A percentile compares a stretch with the other conserved stretches of the same genome.
Evolutionary conservation across 1,140 invertebrate genomes (phyloP).

Genomic region (Eriosoma lanigerum): DNA sequence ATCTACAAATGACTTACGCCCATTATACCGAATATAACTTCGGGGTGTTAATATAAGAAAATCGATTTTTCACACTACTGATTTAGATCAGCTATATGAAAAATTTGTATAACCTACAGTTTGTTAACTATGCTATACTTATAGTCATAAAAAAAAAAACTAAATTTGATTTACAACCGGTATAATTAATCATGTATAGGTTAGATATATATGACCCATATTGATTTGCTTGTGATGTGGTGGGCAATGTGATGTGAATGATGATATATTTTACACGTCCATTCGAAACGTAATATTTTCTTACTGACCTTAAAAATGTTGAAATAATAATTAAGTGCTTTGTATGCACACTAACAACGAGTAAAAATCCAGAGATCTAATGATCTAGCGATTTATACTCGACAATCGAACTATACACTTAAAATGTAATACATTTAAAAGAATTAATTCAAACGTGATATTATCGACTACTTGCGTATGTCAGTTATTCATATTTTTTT

Average conservation of each 20-base stretch:
- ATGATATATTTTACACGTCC: neutral
- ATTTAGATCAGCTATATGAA: neutral
- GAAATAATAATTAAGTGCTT: neutral
- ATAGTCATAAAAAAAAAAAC: neutral
- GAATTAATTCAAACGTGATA: too few relatives aligned
- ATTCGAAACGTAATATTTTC: neutral
- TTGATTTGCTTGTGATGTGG: neutral
- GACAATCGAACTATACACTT: too few relatives aligned
- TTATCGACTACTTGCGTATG: too few relatives aligned
- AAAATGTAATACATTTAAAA: too few relatives aligned
- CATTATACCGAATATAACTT: too few relatives aligned
- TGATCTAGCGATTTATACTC: too few relatives aligned
- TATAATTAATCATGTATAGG: neutral
- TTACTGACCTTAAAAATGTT: neutral
- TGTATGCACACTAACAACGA: neutral
- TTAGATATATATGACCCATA: neutral
- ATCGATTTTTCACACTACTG: neutral
- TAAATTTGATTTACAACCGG: neutral
- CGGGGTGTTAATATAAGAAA: neutral
- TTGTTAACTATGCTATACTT: constrained; percentile 1
- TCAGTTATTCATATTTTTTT: too few relatives aligned
- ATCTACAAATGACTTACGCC: too few relatives aligned
- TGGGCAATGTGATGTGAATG: neutral
- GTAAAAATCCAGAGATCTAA: too few relatives aligned
- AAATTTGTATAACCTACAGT: neutral